Percentiles rank a stretch among this genome's conserved stretches.
Evolutionary conservation across 2,797 vertebrate genomes (phyloP).

Genomic region (Paguma larvata): DNA sequence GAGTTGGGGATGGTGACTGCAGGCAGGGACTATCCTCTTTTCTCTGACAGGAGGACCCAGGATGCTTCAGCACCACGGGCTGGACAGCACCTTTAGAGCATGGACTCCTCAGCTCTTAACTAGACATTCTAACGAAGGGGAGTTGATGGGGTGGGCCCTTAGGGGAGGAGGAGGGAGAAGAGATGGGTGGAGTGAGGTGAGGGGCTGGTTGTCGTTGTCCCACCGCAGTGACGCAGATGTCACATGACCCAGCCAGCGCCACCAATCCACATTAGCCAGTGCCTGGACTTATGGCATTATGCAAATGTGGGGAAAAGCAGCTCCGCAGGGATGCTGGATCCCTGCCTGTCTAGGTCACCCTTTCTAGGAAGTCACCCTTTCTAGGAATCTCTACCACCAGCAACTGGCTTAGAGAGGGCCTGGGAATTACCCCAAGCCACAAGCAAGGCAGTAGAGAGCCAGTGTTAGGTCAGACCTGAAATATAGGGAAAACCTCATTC

Average conservation of each 20-base stretch:
- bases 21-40: neutral
- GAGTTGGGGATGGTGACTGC: neutral
- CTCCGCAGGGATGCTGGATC: neutral
- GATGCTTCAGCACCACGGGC: slow-evolving; percentile 22
- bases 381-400: neutral
- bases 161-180: neutral
- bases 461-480: neutral
- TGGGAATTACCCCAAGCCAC: neutral
- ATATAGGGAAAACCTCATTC: neutral
- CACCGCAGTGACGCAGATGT: neutral
- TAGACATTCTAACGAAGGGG: neutral
- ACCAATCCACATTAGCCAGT: too few relatives aligned
- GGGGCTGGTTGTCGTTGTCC: neutral
- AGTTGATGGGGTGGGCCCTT: neutral
- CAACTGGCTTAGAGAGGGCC: neutral
- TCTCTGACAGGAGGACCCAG: neutral
- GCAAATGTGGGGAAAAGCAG: neutral
- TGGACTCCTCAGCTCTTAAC: neutral
- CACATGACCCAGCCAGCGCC: neutral
- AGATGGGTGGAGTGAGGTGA: neutral
- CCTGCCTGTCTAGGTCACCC: too few relatives aligned
- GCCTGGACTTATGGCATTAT: accelerated
- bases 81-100: slow-evolving; percentile 8
- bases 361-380: accelerated
- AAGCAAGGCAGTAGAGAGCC: neutral